These are phyloP conservation scores for Actinernus sp. DNA, from an alignment of 92 coral and sea anemone genomes.

Conservation along the genomic window DNA sequence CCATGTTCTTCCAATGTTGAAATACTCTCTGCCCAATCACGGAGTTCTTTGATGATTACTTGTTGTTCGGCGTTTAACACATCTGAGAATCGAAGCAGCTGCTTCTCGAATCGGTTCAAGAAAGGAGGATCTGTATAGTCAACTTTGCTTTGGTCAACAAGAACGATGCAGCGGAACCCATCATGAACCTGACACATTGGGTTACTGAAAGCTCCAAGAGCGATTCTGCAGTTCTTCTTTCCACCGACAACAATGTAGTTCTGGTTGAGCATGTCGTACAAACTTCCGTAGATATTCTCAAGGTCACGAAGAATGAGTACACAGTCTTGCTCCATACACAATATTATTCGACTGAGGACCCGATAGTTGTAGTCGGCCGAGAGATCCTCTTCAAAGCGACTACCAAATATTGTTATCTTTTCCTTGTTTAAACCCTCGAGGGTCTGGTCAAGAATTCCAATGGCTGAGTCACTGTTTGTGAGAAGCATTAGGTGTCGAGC, in stretches of 20 bases:
- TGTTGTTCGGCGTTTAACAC: slow-evolving; percentile 62
- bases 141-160: slow-evolving; percentile 87
- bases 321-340: slow-evolving; percentile 96
- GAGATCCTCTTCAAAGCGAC: slow-evolving; percentile 95
- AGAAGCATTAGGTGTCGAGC: slow-evolving; percentile 97
- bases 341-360: slow-evolving; percentile 92
- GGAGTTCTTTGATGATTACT: slow-evolving; percentile 54
- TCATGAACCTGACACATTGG: slow-evolving; percentile 99
- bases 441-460: slow-evolving; percentile 88
- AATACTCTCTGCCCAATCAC: slow-evolving; percentile 67
- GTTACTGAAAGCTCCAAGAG: slow-evolving; percentile 96
- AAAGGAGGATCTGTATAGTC: slow-evolving; percentile 96
- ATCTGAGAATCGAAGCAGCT: slow-evolving; percentile 91
- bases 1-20: slow-evolving; percentile 56
- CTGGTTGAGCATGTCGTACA: slow-evolving; percentile 98
- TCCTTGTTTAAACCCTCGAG: slow-evolving; percentile 80
- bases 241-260: slow-evolving; percentile 96
- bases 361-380: slow-evolving; percentile 96
- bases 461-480: slow-evolving; percentile 96
- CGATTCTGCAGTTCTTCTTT: slow-evolving; percentile 94
- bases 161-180: slow-evolving; percentile 94
- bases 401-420: slow-evolving; percentile 94
- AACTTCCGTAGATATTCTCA: slow-evolving; percentile 96
- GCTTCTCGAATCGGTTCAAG: slow-evolving; percentile 97
- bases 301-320: slow-evolving; percentile 91